phyloP scores from a whole-genome alignment of 2,113 vertebrate species.

The Thalassarche chlororhynchos region DNA sequence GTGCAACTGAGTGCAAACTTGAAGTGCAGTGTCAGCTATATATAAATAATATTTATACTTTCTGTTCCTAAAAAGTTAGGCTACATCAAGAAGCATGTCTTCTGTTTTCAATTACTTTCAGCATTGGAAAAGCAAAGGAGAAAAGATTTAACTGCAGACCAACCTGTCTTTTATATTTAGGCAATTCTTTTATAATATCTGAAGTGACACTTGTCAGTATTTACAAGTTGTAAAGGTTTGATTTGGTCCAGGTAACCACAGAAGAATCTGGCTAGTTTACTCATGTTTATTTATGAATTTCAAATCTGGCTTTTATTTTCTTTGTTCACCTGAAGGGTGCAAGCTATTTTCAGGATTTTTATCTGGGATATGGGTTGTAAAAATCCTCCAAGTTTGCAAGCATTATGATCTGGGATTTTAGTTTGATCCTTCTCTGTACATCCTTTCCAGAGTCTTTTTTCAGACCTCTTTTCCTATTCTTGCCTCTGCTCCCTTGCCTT shows the following conservation, averaged over 20 bases:
- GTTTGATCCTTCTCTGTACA: not conserved
- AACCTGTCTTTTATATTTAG: slow-evolving; percentile 15
- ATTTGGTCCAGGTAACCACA: not conserved
- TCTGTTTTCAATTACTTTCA: slow-evolving; percentile 64
- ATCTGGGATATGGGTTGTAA: not conserved
- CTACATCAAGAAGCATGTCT: not conserved
- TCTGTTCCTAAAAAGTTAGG: not conserved
- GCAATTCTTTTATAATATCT: slow-evolving; percentile 12
- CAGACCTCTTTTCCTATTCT: not conserved
- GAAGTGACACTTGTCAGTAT: not conserved
- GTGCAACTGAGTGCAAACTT: not conserved
- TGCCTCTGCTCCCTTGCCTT: not conserved
- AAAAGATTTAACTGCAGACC: not conserved
- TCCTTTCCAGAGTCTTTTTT: not conserved
- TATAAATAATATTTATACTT: not conserved
- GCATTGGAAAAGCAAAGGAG: not conserved
- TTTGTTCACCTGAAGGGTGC: not conserved
- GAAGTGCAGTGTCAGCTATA: not conserved
- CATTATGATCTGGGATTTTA: not conserved
- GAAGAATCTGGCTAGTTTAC: not conserved
- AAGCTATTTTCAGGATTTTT: not conserved
- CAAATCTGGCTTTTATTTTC: not conserved
- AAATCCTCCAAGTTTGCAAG: not conserved
- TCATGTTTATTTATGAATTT: not conserved
- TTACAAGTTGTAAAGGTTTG: slow-evolving; percentile 27